These are phyloP conservation scores for Aurelia sp. DNA, from an alignment of 30 jellyfish, hydroid and myxozoan species.

Conservation along the genomic window DNA sequence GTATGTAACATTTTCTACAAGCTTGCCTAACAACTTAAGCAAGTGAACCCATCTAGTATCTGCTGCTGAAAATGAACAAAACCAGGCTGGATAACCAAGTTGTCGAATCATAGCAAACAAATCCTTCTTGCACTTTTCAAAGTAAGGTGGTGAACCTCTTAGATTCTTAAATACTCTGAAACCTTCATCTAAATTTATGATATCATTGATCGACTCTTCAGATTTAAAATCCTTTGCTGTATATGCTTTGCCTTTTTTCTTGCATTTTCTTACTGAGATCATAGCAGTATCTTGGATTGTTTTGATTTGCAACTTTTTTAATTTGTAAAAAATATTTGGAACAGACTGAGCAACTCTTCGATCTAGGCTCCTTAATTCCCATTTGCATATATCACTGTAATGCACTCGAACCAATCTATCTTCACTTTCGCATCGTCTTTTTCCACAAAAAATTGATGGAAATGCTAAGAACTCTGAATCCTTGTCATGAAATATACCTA, in stretches of 20 bases:
- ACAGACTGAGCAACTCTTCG: conserved; percentile 38
- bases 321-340: conserved; percentile 33
- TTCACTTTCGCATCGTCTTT: neutral
- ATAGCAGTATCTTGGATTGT: conserved; percentile 34
- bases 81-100: conserved; percentile 48
- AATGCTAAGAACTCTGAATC: conserved; percentile 36
- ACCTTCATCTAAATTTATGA: conserved; percentile 38
- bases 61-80: conserved; percentile 64
- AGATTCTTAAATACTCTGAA: conserved; percentile 24
- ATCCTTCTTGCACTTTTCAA: conserved; percentile 41
- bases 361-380: conserved; percentile 48
- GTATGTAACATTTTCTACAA: neutral
- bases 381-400: conserved; percentile 39
- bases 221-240: conserved; percentile 22
- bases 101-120: conserved; percentile 59
- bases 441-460: conserved; percentile 54
- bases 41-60: conserved; percentile 28
- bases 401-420: neutral
- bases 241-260: neutral
- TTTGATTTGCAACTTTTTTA: conserved; percentile 36
- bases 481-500: conserved; percentile 26
- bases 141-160: conserved; percentile 50
- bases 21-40: neutral
- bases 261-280: conserved; percentile 40
- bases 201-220: neutral